phyloP scores from a whole-genome alignment of 2,888 invertebrate genomes.

The Epirrhoe tristata region DNA sequence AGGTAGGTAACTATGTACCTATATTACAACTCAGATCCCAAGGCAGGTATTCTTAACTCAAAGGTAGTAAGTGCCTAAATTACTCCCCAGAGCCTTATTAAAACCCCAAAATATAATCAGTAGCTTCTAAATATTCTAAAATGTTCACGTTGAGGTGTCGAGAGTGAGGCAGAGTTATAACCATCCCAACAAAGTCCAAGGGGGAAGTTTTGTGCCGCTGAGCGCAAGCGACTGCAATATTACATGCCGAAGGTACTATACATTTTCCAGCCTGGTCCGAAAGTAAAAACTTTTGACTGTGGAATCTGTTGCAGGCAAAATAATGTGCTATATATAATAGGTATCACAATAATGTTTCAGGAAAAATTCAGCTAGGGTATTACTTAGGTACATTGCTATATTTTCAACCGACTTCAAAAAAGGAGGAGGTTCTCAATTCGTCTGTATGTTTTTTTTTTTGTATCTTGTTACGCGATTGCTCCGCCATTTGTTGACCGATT shows the following conservation, averaged over 20 bases:
- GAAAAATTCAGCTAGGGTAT: slow-evolving; percentile 20
- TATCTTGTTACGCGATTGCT: too few species aligned
- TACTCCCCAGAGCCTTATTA: slow-evolving; percentile 1
- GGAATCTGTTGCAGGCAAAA: slow-evolving; percentile 18
- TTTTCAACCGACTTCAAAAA: too few species aligned
- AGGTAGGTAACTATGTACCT: background rate
- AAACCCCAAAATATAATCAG: slow-evolving; percentile 9
- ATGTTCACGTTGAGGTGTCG: slow-evolving; percentile 20
- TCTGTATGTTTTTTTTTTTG: too few species aligned
- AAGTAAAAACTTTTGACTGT: slow-evolving; percentile 36
- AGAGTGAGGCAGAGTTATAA: slow-evolving; percentile 24
- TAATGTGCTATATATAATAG: slow-evolving; percentile 18
- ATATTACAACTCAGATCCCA: background rate
- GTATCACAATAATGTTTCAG: slow-evolving; percentile 32
- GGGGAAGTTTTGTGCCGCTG: slow-evolving; percentile 38
- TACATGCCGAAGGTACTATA: slow-evolving; percentile 45
- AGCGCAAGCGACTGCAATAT: slow-evolving; percentile 43
- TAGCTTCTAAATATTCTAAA: slow-evolving; percentile 16
- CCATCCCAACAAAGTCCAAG: slow-evolving; percentile 32
- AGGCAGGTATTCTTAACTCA: background rate
- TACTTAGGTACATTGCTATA: background rate
- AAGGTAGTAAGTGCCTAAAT: slow-evolving; percentile 1
- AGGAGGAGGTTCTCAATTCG: too few species aligned
- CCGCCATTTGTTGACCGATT: too few species aligned
- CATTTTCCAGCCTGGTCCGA: slow-evolving; percentile 41